Evolutionary conservation across 2,113 vertebrate genomes (phyloP).

Genomic region (Hypanus sabinus): DNA sequence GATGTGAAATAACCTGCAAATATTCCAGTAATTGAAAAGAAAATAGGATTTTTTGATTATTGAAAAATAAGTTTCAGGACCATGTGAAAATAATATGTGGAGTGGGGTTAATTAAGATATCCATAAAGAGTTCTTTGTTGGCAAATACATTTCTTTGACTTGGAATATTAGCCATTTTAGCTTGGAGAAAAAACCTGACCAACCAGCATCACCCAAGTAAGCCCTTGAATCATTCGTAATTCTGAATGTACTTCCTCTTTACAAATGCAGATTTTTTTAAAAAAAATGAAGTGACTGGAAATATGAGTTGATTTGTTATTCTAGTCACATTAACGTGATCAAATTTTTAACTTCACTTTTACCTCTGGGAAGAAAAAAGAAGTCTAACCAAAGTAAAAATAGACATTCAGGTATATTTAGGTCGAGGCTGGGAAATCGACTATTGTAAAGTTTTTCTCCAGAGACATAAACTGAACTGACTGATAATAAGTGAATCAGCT

Average conservation of each 20-base stretch:
- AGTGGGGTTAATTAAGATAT: no score
- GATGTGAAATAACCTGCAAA: neutral
- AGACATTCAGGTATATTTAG: neutral
- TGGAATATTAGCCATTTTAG: neutral
- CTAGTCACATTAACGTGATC: neutral
- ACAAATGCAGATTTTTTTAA: neutral
- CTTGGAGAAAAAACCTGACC: neutral
- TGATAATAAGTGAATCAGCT: neutral
- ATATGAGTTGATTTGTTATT: neutral
- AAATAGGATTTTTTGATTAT: neutral
- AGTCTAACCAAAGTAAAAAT: neutral
- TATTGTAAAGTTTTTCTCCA: neutral
- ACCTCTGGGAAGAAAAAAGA: neutral
- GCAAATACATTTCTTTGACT: neutral
- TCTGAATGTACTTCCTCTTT: neutral
- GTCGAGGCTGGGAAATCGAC: neutral
- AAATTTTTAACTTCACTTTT: neutral
- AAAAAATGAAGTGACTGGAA: neutral
- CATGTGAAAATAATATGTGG: neutral
- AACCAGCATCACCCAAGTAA: neutral
- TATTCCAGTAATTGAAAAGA: neutral
- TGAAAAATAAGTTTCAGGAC: neutral
- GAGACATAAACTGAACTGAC: neutral
- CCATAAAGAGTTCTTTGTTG: neutral
- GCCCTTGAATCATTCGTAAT: neutral